Conservation (phyloP, 2,113 vertebrate genomes). For the Chunga burmeisteri region DNA sequence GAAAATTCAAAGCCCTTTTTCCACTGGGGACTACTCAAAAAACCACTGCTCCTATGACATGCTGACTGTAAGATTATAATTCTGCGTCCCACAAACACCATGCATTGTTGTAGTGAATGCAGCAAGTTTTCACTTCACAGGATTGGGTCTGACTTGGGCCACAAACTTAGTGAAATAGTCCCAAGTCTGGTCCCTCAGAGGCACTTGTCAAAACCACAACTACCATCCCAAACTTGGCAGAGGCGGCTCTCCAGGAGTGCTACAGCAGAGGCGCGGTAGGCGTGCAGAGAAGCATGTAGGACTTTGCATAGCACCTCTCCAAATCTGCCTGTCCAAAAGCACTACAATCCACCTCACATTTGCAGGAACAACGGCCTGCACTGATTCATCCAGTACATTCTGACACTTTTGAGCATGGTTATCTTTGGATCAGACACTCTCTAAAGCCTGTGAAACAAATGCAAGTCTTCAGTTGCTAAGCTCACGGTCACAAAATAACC, state of each 20-base stretch:
- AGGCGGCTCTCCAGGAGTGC: neutral
- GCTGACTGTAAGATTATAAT: neutral
- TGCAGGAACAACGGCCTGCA: neutral
- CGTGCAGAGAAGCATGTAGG: neutral
- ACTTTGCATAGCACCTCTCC: neutral
- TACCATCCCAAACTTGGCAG: neutral
- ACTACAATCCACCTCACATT: neutral
- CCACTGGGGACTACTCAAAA: neutral
- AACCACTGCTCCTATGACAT: accelerated
- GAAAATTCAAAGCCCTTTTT: neutral
- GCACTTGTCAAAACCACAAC: neutral
- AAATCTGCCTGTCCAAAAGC: neutral
- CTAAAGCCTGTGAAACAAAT: neutral
- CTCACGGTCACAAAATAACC: neutral
- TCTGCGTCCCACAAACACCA: neutral
- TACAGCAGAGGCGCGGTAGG: accelerated
- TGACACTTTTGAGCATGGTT: neutral
- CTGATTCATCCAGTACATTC: slow-evolving; percentile 20
- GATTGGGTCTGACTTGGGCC: neutral
- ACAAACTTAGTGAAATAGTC: neutral
- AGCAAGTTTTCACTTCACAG: neutral
- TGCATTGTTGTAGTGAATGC: accelerated
- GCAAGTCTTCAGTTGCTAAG: neutral
- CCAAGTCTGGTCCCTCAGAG: neutral
- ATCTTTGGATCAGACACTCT: slow-evolving; percentile 18